Percentiles rank a stretch among this genome's conserved stretches.
These are phyloP conservation scores for Caenorhabditis sp. DNA, from an alignment of 2,888 invertebrate genomes.

Conservation along the genomic window DNA sequence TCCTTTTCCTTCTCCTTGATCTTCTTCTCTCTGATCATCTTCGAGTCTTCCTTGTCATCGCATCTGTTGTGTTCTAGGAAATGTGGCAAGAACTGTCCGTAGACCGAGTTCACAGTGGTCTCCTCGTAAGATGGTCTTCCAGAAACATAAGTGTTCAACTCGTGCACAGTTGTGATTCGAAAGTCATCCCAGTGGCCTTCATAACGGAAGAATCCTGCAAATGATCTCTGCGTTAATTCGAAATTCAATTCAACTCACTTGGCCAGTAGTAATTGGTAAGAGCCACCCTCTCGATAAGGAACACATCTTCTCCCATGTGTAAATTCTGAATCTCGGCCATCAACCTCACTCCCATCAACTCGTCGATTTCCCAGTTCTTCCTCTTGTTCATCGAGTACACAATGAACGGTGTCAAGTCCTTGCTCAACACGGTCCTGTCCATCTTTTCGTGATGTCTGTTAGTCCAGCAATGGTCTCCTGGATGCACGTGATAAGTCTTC, in stretches of 20 bases:
- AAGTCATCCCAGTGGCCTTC: conserved; percentile 20
- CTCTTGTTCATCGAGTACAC: conserved; percentile 46
- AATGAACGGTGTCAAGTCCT: conserved; percentile 37
- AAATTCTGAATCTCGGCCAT: conserved; percentile 30
- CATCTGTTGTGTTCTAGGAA: conserved; percentile 19
- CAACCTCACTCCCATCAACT: conserved; percentile 10
- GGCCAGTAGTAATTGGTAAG: conserved; percentile 9
- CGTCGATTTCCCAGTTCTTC: conserved; percentile 42
- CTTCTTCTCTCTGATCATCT: conserved; percentile 19
- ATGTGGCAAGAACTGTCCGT: conserved; percentile 28
- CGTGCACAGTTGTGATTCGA: conserved; percentile 19
- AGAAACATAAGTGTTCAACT: conserved; percentile 23
- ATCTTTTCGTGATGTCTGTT: conserved; percentile 46
- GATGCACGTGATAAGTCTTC: conserved; percentile 42
- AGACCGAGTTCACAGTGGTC: conserved; percentile 10
- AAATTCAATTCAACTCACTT: conserved; percentile 8
- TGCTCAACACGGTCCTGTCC: conserved; percentile 57
- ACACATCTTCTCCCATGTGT: conserved; percentile 37
- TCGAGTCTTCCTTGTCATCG: conserved; percentile 14
- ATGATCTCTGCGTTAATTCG: not conserved
- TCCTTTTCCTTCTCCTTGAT: conserved; percentile 5
- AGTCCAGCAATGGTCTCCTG: conserved; percentile 27
- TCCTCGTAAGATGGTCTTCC: conserved; percentile 30
- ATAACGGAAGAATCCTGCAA: conserved; percentile 16
- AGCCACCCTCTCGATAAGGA: conserved; percentile 36